These are phyloP conservation scores for Trachurus trachurus DNA, from an alignment of 2,797 vertebrate genomes.

Conservation along the genomic window DNA sequence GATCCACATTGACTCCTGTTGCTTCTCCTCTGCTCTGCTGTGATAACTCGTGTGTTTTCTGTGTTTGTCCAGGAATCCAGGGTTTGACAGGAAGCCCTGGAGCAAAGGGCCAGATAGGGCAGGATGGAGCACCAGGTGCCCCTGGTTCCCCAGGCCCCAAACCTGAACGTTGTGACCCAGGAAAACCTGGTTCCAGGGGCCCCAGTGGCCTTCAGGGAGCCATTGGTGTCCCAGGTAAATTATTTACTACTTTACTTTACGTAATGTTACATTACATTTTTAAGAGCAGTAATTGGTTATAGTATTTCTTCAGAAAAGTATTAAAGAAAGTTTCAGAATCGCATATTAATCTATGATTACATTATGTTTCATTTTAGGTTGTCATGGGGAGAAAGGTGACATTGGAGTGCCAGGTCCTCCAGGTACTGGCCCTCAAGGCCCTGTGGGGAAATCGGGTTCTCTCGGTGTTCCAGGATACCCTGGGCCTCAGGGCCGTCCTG, in stretches of 20 bases:
- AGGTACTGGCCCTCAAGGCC: conserved; percentile 68
- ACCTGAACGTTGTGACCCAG: conserved; percentile 35
- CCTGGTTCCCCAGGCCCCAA: conserved; percentile 57
- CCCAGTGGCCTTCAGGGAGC: conserved; percentile 54
- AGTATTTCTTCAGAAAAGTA: not conserved
- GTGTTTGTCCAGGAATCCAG: conserved; percentile 52
- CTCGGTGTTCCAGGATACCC: conserved; percentile 69
- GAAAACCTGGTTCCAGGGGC: conserved; percentile 56
- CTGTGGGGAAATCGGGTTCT: conserved; percentile 67
- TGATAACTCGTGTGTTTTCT: not conserved
- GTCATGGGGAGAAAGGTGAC: conserved; percentile 75
- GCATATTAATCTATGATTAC: not conserved
- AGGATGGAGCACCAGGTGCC: conserved; percentile 66
- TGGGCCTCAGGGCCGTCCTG: conserved; percentile 68
- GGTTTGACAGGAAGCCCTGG: conserved; percentile 72
- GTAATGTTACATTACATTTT: not conserved
- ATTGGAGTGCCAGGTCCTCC: conserved; percentile 60
- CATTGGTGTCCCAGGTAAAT: conserved; percentile 67
- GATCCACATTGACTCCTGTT: not conserved
- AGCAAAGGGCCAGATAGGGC: conserved; percentile 72
- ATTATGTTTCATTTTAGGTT: conserved; percentile 63
- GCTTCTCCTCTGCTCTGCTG: too few species aligned
- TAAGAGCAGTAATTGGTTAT: not conserved
- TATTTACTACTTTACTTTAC: not conserved
- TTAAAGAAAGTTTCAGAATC: not conserved